Percentiles rank a stretch among this genome's conserved stretches.
phyloP scores from a whole-genome alignment of 2,888 invertebrate species.

The Hirtodrosophila cameraria region DNA sequence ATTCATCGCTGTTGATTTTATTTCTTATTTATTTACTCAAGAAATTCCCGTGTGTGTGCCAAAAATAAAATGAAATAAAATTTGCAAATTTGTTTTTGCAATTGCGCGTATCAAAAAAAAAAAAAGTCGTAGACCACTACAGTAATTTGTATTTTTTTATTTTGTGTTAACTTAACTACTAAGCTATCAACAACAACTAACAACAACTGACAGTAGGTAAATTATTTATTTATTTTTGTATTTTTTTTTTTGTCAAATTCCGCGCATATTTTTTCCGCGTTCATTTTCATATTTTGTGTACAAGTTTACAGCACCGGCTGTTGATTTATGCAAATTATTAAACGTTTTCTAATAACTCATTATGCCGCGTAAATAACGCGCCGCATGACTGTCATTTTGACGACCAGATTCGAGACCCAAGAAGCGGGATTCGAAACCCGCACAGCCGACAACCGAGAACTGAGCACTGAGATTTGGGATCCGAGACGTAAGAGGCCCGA shows the following conservation, averaged over 20 bases:
- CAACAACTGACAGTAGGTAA: not conserved
- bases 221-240: conserved; percentile 13
- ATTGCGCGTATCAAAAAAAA: conserved; percentile 48
- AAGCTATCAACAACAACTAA: not conserved
- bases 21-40: conserved; percentile 41
- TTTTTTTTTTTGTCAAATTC: conserved; percentile 56
- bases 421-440: conserved; percentile 1
- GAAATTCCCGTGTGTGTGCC: conserved; percentile 30
- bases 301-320: conserved; percentile 65
- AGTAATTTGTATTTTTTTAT: not conserved
- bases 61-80: conserved; percentile 22
- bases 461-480: conserved; percentile 1
- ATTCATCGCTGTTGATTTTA: no score
- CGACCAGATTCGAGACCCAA: conserved; percentile 22
- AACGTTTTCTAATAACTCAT: conserved; percentile 81
- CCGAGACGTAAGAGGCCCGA: conserved; percentile 5
- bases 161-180: conserved; percentile 27
- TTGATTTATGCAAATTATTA: conserved; percentile 79
- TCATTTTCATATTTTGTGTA: conserved; percentile 63
- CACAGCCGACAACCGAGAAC: conserved; percentile 3
- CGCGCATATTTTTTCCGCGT: conserved; percentile 47
- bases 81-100: conserved; percentile 29
- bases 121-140: conserved; percentile 39
- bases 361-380: conserved; percentile 77
- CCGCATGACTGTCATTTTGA: conserved; percentile 68